phyloP scores from a whole-genome alignment of 2,113 vertebrate genomes.

The Macrotus californicus region DNA sequence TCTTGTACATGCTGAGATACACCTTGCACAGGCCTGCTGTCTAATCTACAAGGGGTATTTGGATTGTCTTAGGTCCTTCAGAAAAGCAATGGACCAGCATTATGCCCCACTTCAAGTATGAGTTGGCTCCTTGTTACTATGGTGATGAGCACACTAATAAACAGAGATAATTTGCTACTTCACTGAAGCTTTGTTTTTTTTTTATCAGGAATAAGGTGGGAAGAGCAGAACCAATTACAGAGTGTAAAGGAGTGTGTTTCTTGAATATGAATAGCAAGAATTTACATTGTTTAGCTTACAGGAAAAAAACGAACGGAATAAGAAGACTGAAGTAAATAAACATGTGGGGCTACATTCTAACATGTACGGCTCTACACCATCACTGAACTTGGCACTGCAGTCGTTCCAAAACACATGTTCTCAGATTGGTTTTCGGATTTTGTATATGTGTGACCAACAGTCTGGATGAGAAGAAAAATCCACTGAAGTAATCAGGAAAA shows the following conservation, averaged over 20 bases:
- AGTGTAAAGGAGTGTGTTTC: constrained; percentile 9
- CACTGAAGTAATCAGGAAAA: neutral
- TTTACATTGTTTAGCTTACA: constrained; percentile 16
- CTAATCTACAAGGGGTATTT: neutral
- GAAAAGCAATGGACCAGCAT: constrained; percentile 9
- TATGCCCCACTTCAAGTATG: neutral
- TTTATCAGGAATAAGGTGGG: neutral
- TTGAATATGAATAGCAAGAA: constrained; percentile 29
- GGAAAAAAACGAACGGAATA: neutral
- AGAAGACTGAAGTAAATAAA: constrained; percentile 3
- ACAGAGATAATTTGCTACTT: constrained; percentile 38
- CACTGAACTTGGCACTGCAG: neutral
- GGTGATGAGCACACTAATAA: neutral
- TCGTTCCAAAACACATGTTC: neutral
- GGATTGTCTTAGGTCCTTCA: constrained; percentile 4
- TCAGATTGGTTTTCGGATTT: neutral
- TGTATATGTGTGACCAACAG: neutral
- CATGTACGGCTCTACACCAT: neutral
- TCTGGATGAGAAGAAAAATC: constrained; percentile 3
- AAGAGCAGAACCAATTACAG: constrained; percentile 38
- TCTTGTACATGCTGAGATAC: neutral
- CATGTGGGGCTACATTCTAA: neutral
- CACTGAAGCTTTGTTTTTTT: constrained; percentile 23
- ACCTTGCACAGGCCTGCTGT: neutral
- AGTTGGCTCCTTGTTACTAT: constrained; percentile 38